Percentiles rank a stretch among this genome's conserved stretches.
Evolutionary conservation across 2,113 vertebrate species (phyloP).

Genomic region (Bubo scandiacus): DNA sequence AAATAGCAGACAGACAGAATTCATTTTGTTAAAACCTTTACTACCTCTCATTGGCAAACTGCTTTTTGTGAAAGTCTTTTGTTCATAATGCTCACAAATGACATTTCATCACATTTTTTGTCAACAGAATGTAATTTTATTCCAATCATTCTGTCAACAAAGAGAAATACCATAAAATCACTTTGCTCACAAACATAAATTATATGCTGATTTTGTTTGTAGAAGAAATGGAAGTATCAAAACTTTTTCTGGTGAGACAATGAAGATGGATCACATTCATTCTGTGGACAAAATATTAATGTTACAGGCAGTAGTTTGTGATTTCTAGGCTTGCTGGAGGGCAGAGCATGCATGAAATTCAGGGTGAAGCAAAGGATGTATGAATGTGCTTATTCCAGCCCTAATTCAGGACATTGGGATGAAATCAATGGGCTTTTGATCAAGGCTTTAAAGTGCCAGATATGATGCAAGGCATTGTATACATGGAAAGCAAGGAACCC

Average conservation of each 20-base stretch:
- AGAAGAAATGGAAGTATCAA: conserved; percentile 44
- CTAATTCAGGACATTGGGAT: background rate
- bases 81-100: conserved; percentile 10
- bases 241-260: conserved; percentile 23
- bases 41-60: conserved; percentile 14
- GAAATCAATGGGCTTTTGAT: background rate
- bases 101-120: conserved; percentile 58
- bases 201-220: conserved; percentile 27
- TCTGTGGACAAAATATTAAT: conserved; percentile 9
- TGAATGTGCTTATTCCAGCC: background rate
- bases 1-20: conserved; percentile 35
- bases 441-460: background rate
- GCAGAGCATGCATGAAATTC: background rate
- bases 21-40: conserved; percentile 46
- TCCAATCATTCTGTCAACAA: conserved; percentile 65
- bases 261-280: conserved; percentile 7
- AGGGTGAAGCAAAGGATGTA: background rate
- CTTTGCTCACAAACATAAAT: conserved; percentile 51
- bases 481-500: background rate
- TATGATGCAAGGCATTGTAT: background rate
- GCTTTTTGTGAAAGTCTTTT: conserved; percentile 37
- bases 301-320: background rate
- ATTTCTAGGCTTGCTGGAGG: background rate
- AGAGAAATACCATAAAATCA: conserved; percentile 52
- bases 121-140: conserved; percentile 64